Conservation (phyloP, 2,797 vertebrate genomes). For the Australoheros facetus region DNA sequence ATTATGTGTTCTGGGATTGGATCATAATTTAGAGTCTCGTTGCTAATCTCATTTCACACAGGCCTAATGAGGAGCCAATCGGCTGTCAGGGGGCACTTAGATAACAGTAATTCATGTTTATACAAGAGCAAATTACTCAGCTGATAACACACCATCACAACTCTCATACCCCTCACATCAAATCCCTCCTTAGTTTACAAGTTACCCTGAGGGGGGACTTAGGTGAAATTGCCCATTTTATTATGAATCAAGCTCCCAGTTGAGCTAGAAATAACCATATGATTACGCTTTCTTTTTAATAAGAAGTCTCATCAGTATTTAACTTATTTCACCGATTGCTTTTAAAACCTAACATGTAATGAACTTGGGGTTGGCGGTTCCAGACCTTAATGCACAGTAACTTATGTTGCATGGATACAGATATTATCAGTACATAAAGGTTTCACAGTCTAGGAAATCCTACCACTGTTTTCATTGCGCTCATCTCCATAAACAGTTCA, state of each 20-base stretch:
- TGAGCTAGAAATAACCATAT: constrained; percentile 68
- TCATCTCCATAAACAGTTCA: background rate
- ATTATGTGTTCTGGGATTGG: constrained; percentile 78
- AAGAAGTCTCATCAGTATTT: constrained; percentile 32
- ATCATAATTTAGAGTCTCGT: constrained; percentile 78
- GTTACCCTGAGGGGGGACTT: constrained; percentile 71
- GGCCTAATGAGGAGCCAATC: constrained; percentile 79
- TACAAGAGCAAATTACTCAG: constrained; percentile 80
- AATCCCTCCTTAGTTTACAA: constrained; percentile 74
- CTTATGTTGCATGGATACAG: background rate
- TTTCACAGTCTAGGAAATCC: background rate
- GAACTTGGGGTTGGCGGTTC: background rate
- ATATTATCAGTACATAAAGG: background rate
- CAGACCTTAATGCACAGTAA: background rate
- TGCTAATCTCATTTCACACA: constrained; percentile 81
- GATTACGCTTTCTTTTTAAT: constrained; percentile 66
- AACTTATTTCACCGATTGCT: constrained; percentile 39
- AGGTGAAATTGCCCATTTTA: constrained; percentile 79
- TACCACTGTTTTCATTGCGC: background rate
- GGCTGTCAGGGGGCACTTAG: constrained; percentile 75
- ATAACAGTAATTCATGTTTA: constrained; percentile 80
- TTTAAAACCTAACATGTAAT: background rate
- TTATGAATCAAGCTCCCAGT: constrained; percentile 72
- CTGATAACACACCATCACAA: constrained; percentile 74
- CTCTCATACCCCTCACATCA: constrained; percentile 66